phyloP scores from a whole-genome alignment of 2,888 invertebrate species.

The Saturnia pavonia region DNA sequence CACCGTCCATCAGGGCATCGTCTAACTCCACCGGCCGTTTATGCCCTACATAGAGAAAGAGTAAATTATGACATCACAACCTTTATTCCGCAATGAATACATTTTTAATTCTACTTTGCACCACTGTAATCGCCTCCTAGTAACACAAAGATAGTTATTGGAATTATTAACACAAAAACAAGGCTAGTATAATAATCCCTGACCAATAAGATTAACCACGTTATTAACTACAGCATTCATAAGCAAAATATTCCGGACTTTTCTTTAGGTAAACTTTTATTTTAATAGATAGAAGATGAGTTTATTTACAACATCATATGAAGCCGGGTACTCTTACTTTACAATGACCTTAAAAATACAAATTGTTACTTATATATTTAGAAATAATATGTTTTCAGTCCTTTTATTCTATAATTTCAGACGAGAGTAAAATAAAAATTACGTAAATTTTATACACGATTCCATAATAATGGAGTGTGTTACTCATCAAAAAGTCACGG shows the following conservation, averaged over 20 bases:
- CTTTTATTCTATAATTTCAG: not conserved
- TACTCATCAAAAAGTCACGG: not conserved
- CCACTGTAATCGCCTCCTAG: too few relatives aligned
- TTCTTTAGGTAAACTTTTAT: too few relatives aligned
- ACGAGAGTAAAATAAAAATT: not conserved
- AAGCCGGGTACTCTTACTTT: not conserved
- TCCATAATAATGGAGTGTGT: not conserved
- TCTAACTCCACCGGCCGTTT: constrained; percentile 62
- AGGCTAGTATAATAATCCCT: too few relatives aligned
- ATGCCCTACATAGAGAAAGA: constrained; percentile 49
- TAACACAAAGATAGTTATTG: too few relatives aligned
- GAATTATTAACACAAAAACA: too few relatives aligned
- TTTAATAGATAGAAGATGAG: too few relatives aligned
- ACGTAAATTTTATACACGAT: not conserved
- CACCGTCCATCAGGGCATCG: constrained; percentile 55
- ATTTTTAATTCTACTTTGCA: too few relatives aligned
- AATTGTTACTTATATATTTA: not conserved
- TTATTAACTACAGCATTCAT: too few relatives aligned
- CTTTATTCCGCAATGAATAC: not conserved
- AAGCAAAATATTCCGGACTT: too few relatives aligned
- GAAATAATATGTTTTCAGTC: not conserved
- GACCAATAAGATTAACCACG: too few relatives aligned
- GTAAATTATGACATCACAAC: not conserved
- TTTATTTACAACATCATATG: too few relatives aligned
- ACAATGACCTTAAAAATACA: not conserved